phyloP scores from a whole-genome alignment of 1,140 invertebrate species.

The Globodera ellingtonae region DNA sequence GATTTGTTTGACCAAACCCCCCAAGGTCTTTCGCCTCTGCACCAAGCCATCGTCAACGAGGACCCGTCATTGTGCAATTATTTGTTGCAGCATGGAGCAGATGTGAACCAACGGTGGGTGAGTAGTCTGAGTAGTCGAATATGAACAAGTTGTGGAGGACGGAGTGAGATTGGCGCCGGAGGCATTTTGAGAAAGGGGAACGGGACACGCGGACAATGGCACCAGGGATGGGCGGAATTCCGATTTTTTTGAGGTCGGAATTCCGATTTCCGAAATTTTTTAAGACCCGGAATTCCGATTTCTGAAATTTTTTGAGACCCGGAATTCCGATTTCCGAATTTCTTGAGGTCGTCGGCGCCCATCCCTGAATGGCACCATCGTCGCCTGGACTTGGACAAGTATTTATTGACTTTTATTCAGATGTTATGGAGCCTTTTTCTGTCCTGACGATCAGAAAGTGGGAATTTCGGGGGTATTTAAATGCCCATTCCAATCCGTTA shows the following conservation, averaged over 20 bases:
- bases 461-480: background rate
- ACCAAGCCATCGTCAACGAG: slow-evolving; percentile 97
- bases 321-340: no score
- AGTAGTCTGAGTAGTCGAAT: no score
- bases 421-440: slow-evolving; percentile 88
- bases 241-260: no score
- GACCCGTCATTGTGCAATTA: slow-evolving; percentile 96
- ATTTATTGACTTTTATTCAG: slow-evolving; percentile 7
- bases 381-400: background rate
- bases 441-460: slow-evolving; percentile 89
- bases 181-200: background rate
- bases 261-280: no score
- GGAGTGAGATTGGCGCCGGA: no score
- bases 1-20: background rate
- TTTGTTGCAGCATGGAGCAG: slow-evolving; percentile 84
- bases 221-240: no score
- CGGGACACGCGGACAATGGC: background rate
- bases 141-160: no score
- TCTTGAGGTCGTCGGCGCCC: no score
- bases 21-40: slow-evolving; percentile 70
- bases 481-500: background rate
- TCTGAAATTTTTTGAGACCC: no score
- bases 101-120: slow-evolving; percentile 81
- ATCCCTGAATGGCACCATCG: no score
- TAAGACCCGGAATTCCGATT: no score